Conservation (phyloP, 2,797 vertebrate genomes). For the Odontamblyopus rebecca region DNA sequence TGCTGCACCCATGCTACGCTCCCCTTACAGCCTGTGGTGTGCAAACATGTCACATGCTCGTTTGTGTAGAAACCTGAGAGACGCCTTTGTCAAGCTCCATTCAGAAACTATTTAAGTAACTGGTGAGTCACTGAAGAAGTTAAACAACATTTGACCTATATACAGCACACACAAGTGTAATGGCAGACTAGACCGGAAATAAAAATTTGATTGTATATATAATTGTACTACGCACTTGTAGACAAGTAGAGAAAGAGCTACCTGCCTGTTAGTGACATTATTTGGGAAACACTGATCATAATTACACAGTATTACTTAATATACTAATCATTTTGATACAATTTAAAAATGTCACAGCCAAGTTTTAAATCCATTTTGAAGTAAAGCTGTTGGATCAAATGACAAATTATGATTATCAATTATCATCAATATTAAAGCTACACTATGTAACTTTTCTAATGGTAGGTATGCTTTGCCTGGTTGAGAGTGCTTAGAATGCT, state of each 20-base stretch:
- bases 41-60: constrained; percentile 19
- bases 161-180: constrained; percentile 5
- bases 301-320: neutral
- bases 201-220: neutral
- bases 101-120: constrained; percentile 61
- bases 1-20: constrained; percentile 63
- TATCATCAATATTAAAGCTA: too few species aligned
- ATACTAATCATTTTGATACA: too few species aligned
- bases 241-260: neutral
- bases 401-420: too few species aligned
- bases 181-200: neutral
- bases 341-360: too few species aligned
- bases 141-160: constrained; percentile 47
- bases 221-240: neutral
- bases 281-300: neutral
- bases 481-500: too few species aligned
- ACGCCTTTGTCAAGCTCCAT: constrained; percentile 49
- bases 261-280: neutral
- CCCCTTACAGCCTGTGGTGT: constrained; percentile 31
- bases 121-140: constrained; percentile 59
- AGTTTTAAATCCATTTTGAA: too few species aligned
- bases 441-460: too few species aligned
- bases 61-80: constrained; percentile 18
- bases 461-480: too few species aligned
- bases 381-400: too few species aligned